Percentiles rank a stretch among this genome's conserved stretches.
These are phyloP conservation scores for Cydia fagiglandana DNA, from an alignment of 1,140 invertebrate species.

Conservation along the genomic window DNA sequence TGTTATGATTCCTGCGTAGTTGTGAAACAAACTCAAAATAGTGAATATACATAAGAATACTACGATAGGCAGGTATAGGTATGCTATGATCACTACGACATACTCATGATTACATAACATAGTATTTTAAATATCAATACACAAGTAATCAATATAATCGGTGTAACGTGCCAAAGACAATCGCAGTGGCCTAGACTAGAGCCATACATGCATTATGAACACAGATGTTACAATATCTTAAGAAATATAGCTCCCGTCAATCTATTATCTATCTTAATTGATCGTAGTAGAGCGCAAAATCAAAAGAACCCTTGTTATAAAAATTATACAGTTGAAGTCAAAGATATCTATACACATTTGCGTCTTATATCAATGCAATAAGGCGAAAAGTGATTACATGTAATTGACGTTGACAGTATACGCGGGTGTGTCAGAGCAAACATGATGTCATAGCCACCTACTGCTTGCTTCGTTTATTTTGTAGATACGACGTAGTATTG, in stretches of 20 bases:
- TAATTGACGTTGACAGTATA: neutral
- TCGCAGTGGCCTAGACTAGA: conserved; percentile 15
- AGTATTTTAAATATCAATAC: neutral
- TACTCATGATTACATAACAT: neutral
- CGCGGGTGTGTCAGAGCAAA: conserved; percentile 6
- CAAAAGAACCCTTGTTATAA: neutral
- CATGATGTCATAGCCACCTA: conserved; percentile 8
- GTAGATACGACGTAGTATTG: conserved; percentile 10
- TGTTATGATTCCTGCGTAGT: no score
- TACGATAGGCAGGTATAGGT: no score
- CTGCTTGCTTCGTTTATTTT: conserved; percentile 3
- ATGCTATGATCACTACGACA: neutral
- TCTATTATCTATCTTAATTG: neutral
- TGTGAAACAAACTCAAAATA: no score
- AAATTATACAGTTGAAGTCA: neutral
- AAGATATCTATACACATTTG: neutral
- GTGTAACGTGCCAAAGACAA: conserved; percentile 3
- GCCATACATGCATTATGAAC: conserved; percentile 3
- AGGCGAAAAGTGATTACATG: neutral
- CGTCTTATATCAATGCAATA: neutral
- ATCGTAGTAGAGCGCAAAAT: neutral
- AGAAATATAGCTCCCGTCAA: neutral
- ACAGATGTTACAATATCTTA: neutral
- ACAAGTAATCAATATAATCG: conserved; percentile 13
- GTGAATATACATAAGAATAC: neutral